phyloP scores from a whole-genome alignment of 2,888 invertebrate genomes.

The Megalurothrips usitatus region DNA sequence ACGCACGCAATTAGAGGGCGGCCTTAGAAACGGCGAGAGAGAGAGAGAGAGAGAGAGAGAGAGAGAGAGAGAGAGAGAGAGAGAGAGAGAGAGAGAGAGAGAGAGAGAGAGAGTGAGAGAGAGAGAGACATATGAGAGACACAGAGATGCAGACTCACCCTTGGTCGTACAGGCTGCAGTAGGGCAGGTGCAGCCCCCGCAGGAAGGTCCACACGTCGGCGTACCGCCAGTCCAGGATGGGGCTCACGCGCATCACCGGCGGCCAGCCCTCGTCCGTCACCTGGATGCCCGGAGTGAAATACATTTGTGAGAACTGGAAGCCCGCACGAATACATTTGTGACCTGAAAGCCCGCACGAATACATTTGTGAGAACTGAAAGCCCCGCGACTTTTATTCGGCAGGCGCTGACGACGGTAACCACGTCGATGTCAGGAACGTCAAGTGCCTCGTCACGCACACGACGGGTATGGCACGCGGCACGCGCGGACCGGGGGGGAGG shows the following conservation, averaged over 20 bases:
- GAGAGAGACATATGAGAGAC: neutral
- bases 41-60: neutral
- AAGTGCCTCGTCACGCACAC: neutral
- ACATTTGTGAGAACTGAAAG: too few relatives aligned
- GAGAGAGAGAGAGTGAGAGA: neutral
- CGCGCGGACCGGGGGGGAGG: neutral
- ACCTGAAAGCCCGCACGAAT: too few relatives aligned
- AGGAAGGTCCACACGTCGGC: constrained; percentile 89
- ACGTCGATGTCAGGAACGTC: neutral
- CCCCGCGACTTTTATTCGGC: too few relatives aligned
- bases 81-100: neutral
- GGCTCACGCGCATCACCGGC: constrained; percentile 78
- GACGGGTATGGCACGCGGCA: constrained; percentile 7
- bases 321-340: too few relatives aligned
- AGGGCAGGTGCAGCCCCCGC: constrained; percentile 70
- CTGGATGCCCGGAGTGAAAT: constrained; percentile 48
- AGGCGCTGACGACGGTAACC: too few relatives aligned
- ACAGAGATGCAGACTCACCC: constrained; percentile 56
- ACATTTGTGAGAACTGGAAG: too few relatives aligned
- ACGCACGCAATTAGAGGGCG: neutral
- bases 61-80: neutral
- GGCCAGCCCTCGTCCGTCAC: constrained; percentile 91
- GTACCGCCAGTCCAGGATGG: constrained; percentile 89
- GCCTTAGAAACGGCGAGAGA: neutral
- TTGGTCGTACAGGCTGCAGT: constrained; percentile 83